Evolutionary conservation across 2,797 vertebrate species (phyloP).

Genomic region (Rhincodon typus): DNA sequence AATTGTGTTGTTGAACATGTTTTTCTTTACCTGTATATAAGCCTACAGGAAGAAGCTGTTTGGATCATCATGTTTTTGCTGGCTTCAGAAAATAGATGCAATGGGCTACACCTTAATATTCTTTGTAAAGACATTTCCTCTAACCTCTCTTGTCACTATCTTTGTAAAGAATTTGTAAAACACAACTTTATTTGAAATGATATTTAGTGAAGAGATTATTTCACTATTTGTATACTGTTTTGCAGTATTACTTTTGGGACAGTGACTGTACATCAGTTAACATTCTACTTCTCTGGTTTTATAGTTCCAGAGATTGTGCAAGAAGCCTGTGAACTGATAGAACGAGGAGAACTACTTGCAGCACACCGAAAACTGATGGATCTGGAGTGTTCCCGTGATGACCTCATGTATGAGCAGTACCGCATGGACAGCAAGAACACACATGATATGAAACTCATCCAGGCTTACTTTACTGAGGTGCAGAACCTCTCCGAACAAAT

Average conservation of each 20-base stretch:
- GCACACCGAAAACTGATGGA: slow-evolving; percentile 93
- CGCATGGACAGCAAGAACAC: slow-evolving; percentile 91
- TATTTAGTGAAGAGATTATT: not conserved
- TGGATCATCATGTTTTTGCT: not conserved
- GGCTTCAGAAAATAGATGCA: not conserved
- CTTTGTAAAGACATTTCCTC: not conserved
- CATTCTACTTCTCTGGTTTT: slow-evolving; percentile 34
- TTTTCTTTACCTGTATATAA: not conserved
- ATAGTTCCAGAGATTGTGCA: slow-evolving; percentile 88
- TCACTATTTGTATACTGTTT: not conserved
- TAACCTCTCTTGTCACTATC: not conserved
- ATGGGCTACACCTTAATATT: not conserved
- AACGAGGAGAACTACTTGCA: slow-evolving; percentile 78
- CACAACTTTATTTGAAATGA: not conserved
- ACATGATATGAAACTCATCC: slow-evolving; percentile 88
- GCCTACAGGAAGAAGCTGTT: not conserved
- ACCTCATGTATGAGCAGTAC: slow-evolving; percentile 95
- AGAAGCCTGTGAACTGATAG: slow-evolving; percentile 82
- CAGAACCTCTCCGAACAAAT: slow-evolving; percentile 85
- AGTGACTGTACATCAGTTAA: not conserved
- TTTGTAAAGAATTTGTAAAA: not conserved
- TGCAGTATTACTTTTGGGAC: not conserved
- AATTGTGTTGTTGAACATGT: not conserved
- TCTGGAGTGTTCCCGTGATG: slow-evolving; percentile 87
- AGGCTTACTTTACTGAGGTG: slow-evolving; percentile 81